Evolutionary conservation across 2,113 vertebrate genomes (phyloP), one percentile per base, ranked within the genome.

Genomic region (Coreoperca whiteheadi): DNA sequence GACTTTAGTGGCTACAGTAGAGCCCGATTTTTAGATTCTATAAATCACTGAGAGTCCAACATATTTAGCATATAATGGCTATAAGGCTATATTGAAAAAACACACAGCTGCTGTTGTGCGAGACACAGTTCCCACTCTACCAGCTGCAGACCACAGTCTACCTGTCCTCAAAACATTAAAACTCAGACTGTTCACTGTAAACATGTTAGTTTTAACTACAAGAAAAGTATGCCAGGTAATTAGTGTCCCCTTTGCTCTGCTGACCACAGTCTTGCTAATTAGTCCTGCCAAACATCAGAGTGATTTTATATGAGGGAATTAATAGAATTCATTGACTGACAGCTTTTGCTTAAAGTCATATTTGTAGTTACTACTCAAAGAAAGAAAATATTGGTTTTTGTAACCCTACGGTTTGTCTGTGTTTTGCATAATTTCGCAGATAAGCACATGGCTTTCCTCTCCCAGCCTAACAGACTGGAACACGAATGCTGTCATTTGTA

Each of bases 211-310:
- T 37, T 53, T 28, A 23, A 4, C 39, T 41, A 12, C 10, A 41
- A 46, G 23, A 57, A 23, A 34, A 61, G 37, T 21, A 23, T 20
- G 8, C 8, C 4, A 15, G 20, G 8, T 72, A 57, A 73, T 78
- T 54, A 41, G 34, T n/a, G n/a, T 1, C 20, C 10, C 21, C 12
- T 25, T 34, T 64, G 28, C 53, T 15, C 51, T 54, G 46, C 0
- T 66, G 41, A 39, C 4, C 81, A 41, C 61, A 65, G 11, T 57
- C 32, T 65, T 57, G 41, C 6, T 60, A 54, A 82, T 70, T 23
- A 70, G 20, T 3, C 46, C 32, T 43, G 28, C 23, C 53, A 70
- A 43, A 71, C 50, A 41, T 30, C 15, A 82, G 9, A 30, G 28
- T 37, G 3, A 43, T 68, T 34, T 39, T 18, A 68, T 18, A 30